These are phyloP conservation scores for Scaptomyza tumidula DNA, from an alignment of 2,888 invertebrate genomes.

Conservation along the genomic window DNA sequence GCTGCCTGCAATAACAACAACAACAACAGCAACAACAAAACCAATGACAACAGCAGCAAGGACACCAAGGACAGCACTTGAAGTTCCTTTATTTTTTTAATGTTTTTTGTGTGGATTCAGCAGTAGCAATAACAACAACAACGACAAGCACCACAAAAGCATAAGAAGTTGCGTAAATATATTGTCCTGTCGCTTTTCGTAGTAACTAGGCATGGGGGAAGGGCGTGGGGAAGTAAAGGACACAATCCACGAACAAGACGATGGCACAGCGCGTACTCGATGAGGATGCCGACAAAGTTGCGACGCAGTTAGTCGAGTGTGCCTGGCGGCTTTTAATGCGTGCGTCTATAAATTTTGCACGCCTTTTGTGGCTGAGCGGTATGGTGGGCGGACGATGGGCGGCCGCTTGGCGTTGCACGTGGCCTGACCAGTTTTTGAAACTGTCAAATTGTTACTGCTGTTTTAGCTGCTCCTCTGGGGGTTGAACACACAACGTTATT, in stretches of 20 bases:
- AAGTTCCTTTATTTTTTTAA: slow-evolving; percentile 45
- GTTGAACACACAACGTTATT: slow-evolving; percentile 34
- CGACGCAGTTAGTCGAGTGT: slow-evolving; percentile 78
- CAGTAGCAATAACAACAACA: slow-evolving; percentile 41
- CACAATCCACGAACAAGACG: slow-evolving; percentile 34
- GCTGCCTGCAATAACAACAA: slow-evolving; percentile 63
- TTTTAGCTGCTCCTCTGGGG: slow-evolving; percentile 46
- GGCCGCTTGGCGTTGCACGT: slow-evolving; percentile 61
- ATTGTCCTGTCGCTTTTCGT: slow-evolving; percentile 72
- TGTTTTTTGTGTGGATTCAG: slow-evolving; percentile 40
- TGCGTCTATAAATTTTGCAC: slow-evolving; percentile 78
- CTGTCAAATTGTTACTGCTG: slow-evolving; percentile 71
- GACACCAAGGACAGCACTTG: slow-evolving; percentile 68
- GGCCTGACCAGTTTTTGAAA: slow-evolving; percentile 62
- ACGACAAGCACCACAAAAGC: slow-evolving; percentile 62
- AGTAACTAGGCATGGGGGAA: slow-evolving; percentile 8
- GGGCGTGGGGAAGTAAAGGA: slow-evolving; percentile 26
- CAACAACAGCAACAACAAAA: slow-evolving; percentile 31
- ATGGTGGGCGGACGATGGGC: slow-evolving; percentile 6
- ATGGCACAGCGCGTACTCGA: slow-evolving; percentile 23
- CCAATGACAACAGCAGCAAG: slow-evolving; percentile 52
- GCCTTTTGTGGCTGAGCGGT: slow-evolving; percentile 68
- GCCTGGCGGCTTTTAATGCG: slow-evolving; percentile 75
- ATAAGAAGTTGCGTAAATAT: slow-evolving; percentile 80
- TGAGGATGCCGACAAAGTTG: slow-evolving; percentile 29